Conservation (phyloP, 2,888 invertebrate genomes). For the Anarsia innoxiella region DNA sequence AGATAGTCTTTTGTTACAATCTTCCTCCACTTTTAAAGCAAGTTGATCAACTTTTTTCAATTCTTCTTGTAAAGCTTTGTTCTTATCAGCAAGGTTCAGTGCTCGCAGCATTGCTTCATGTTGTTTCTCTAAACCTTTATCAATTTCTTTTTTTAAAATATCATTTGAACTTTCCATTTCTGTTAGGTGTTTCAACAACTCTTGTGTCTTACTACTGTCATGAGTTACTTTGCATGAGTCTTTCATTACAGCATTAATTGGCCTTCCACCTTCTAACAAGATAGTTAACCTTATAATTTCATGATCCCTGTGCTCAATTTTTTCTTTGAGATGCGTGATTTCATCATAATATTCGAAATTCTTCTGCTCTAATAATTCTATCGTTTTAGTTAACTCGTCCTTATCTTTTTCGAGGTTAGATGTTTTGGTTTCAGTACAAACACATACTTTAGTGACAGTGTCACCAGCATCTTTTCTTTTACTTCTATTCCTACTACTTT, state of each 20-base stretch:
- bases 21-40: slow-evolving; percentile 84
- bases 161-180: slow-evolving; percentile 77
- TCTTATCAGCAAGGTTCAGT: slow-evolving; percentile 82
- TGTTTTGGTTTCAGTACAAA: slow-evolving; percentile 38
- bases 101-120: slow-evolving; percentile 89
- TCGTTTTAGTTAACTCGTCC: slow-evolving; percentile 55
- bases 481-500: slow-evolving; percentile 59
- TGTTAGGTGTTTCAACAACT: slow-evolving; percentile 75
- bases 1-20: slow-evolving; percentile 81
- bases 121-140: slow-evolving; percentile 78
- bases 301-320: slow-evolving; percentile 75
- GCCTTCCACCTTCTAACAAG: slow-evolving; percentile 82
- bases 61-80: slow-evolving; percentile 81
- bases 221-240: slow-evolving; percentile 76
- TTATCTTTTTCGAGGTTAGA: slow-evolving; percentile 57
- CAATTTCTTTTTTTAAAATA: slow-evolving; percentile 58
- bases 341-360: slow-evolving; percentile 54
- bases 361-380: slow-evolving; percentile 59
- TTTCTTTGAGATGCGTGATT: slow-evolving; percentile 47
- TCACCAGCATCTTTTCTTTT: slow-evolving; percentile 45
- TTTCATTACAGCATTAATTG: slow-evolving; percentile 75
- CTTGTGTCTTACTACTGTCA: slow-evolving; percentile 60
- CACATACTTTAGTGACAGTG: slow-evolving; percentile 33
- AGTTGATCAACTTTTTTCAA: slow-evolving; percentile 82
- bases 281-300: slow-evolving; percentile 82